A percentile compares a stretch with the other conserved stretches of the same genome.
These are phyloP conservation scores for Heliconius hermathena DNA, from an alignment of 1,140 invertebrate genomes.

Conservation along the genomic window DNA sequence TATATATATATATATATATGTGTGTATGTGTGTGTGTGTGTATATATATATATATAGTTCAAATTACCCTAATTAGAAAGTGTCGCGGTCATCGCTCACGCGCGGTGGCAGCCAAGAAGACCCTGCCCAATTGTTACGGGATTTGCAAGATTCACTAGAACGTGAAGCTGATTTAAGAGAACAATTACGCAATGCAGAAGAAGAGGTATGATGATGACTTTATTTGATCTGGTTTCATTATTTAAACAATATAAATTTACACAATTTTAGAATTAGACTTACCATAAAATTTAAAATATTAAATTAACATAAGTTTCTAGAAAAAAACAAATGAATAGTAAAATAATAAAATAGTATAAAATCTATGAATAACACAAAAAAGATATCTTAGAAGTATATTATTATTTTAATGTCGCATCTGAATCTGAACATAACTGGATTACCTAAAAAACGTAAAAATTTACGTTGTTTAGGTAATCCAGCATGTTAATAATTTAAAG, in stretches of 20 bases:
- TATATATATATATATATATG: too few relatives aligned
- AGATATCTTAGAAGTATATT: too few relatives aligned
- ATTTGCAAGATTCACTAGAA: constrained; percentile 95
- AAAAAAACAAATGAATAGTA: too few relatives aligned
- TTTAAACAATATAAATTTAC: background rate
- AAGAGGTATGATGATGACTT: constrained; percentile 84
- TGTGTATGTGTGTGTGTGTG: background rate
- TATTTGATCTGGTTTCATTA: background rate
- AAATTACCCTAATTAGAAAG: constrained; percentile 74
- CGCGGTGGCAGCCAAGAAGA: constrained; percentile 90
- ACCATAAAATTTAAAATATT: too few relatives aligned
- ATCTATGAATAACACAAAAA: too few relatives aligned
- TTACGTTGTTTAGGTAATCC: too few relatives aligned
- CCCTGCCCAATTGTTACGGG: constrained; percentile 89
- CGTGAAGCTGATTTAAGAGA: constrained; percentile 95
- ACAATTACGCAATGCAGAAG: constrained; percentile 94
- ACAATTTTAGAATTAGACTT: too few relatives aligned
- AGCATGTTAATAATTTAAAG: too few relatives aligned
- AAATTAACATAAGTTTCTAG: too few relatives aligned
- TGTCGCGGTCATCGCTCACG: constrained; percentile 86
- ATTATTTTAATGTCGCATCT: too few relatives aligned
- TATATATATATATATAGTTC: background rate
- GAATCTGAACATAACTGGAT: too few relatives aligned
- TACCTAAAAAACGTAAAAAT: too few relatives aligned
- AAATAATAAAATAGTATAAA: background rate